These are phyloP conservation scores for Microchrysa polita DNA, from an alignment of 2,888 invertebrate species.

Conservation along the genomic window DNA sequence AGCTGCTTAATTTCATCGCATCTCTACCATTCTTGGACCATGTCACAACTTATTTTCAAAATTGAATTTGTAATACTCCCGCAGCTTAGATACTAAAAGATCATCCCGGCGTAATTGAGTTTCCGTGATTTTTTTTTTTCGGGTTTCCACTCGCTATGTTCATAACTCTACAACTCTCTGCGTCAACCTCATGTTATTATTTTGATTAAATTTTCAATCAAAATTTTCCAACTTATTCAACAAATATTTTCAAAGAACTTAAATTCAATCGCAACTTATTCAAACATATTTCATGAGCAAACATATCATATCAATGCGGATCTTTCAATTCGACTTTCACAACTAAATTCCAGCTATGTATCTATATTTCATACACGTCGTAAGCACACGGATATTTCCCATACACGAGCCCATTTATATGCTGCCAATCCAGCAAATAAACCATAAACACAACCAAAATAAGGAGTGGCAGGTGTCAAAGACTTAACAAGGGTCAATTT, in stretches of 20 bases:
- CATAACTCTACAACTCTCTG: too few species aligned
- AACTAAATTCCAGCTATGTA: not conserved
- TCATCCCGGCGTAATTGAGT: too few species aligned
- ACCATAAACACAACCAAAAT: not conserved
- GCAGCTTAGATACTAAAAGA: too few species aligned
- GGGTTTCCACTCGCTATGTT: too few species aligned
- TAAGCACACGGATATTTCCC: too few species aligned
- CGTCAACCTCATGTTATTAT: not conserved
- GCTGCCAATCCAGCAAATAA: not conserved
- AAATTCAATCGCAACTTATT: not conserved
- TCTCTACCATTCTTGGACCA: too few species aligned
- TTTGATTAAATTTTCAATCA: not conserved
- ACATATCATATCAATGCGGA: not conserved
- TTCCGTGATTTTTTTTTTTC: too few species aligned
- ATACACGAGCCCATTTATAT: not conserved
- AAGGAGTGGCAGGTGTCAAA: constrained; percentile 4
- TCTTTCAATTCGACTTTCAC: not conserved
- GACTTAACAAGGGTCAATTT: constrained; percentile 11
- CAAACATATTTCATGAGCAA: not conserved
- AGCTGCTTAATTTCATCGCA: too few species aligned
- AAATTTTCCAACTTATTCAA: not conserved
- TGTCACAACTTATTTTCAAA: too few species aligned
- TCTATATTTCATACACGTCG: too few species aligned
- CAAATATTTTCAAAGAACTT: not conserved
- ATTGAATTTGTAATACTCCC: too few species aligned